Evolutionary conservation across 2,888 invertebrate species (phyloP), one percentile per base, ranked within the genome.

Genomic region (Thymelicus acteon): DNA sequence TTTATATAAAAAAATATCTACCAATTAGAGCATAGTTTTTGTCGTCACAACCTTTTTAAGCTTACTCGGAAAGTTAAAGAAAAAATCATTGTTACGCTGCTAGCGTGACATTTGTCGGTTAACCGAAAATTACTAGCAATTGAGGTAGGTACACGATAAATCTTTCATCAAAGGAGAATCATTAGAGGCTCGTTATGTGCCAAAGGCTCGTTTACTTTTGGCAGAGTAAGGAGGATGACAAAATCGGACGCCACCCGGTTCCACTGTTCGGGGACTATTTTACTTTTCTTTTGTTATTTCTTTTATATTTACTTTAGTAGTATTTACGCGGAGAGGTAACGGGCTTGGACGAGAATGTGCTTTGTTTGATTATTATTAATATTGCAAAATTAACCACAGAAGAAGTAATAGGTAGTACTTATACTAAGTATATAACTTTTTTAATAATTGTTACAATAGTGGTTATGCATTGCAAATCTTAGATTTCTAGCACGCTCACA

Each of bases 161-260:
- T 62, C 68, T 68, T 62, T 60, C 31, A 68, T 68, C 68, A 68
- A 68, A 61, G 68, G 39, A 12, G 54, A 52, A 54, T 68, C 68
- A 68, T 68, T 68, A 62, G 54, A 47, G 61, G 58, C 57, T 68
- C 61, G 57, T 68, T 68, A 44, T 68, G 47, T 68, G 61, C 62
- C 47, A 57, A 68, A 68, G 31, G 19, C 54, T 62, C 31, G 68
- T 61, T 54, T 61, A 54, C 52, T 67, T 67, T 60, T 54, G 54
- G 54, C 54, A 54, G 24, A 12, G 54, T 24, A 54, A 8, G 24
- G 19, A 4, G 54, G 54, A 54, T 24, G 24, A 24, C 24, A 10
- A 54, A 52, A 52, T 54, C n/a, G 54, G 31, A 24, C 4, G 24
- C 54, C 54, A 24, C 19, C 49, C 3, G 19, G 52, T 15, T 52